Evolutionary conservation across 1,140 invertebrate species (phyloP).

Genomic region (Eubasilissa regina): DNA sequence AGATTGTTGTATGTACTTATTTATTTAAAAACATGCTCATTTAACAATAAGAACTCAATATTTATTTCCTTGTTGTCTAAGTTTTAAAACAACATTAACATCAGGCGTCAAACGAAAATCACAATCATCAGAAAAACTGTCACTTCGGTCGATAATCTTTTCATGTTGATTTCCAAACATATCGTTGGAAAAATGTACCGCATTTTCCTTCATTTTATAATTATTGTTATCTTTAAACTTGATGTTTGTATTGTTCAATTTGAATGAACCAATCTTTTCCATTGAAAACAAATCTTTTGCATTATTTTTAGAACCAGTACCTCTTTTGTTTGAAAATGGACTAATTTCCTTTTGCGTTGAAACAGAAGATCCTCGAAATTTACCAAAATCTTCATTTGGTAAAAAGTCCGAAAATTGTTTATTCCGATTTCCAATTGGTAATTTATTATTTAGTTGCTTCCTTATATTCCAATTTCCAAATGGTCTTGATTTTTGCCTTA

Average conservation of each 20-base stretch:
- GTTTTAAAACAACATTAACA: constrained; percentile 26
- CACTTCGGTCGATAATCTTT: neutral
- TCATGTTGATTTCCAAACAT: constrained; percentile 25
- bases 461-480: constrained; percentile 40
- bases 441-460: constrained; percentile 24
- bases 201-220: neutral
- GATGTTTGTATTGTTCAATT: neutral
- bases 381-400: neutral
- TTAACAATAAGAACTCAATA: neutral
- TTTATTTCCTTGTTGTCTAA: constrained; percentile 14
- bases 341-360: no score
- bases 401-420: neutral
- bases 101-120: constrained; percentile 44
- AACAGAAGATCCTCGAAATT: constrained; percentile 8
- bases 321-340: constrained; percentile 7
- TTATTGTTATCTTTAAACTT: neutral
- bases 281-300: neutral
- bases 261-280: neutral
- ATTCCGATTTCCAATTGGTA: neutral
- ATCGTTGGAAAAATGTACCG: constrained; percentile 21
- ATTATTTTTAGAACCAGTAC: neutral
- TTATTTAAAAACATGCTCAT: neutral
- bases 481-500: constrained; percentile 23
- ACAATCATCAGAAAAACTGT: neutral
- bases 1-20: neutral